Evolutionary conservation across 2,797 vertebrate species (phyloP).

Genomic region (Lepidocolaptes lacrymiger): DNA sequence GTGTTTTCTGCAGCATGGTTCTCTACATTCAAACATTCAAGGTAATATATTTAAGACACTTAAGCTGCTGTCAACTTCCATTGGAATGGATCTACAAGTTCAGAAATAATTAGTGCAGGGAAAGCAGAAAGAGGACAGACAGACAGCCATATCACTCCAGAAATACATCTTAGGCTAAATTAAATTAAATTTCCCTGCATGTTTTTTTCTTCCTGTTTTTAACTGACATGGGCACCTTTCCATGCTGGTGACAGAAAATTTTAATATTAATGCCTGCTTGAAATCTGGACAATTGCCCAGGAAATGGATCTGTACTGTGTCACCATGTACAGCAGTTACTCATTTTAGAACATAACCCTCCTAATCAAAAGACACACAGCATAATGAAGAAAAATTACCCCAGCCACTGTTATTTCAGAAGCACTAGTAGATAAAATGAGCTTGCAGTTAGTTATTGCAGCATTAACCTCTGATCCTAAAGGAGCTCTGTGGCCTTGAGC

Average conservation of each 20-base stretch:
- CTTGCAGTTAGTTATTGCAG: background rate
- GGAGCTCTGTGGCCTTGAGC: background rate
- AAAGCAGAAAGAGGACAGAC: background rate
- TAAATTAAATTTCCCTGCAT: background rate
- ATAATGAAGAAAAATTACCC: conserved; percentile 40
- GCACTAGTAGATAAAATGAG: background rate
- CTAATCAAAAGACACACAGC: background rate
- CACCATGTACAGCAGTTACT: background rate
- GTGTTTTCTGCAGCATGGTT: background rate
- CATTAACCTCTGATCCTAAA: conserved; percentile 24
- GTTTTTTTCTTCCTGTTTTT: background rate
- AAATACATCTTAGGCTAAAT: background rate
- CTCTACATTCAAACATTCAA: background rate
- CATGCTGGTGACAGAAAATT: conserved; percentile 16
- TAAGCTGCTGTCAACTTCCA: background rate
- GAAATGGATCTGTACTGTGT: background rate
- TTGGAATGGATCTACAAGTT: background rate
- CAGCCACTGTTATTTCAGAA: background rate
- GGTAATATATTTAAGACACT: background rate
- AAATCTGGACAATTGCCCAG: conserved; percentile 41
- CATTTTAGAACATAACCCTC: background rate
- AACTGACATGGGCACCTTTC: background rate
- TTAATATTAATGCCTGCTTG: background rate
- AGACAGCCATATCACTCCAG: background rate
- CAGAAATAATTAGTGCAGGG: background rate